Conservation (phyloP, 92 coral and sea anemone species). For the Umimayanthus chanpuru region DNA sequence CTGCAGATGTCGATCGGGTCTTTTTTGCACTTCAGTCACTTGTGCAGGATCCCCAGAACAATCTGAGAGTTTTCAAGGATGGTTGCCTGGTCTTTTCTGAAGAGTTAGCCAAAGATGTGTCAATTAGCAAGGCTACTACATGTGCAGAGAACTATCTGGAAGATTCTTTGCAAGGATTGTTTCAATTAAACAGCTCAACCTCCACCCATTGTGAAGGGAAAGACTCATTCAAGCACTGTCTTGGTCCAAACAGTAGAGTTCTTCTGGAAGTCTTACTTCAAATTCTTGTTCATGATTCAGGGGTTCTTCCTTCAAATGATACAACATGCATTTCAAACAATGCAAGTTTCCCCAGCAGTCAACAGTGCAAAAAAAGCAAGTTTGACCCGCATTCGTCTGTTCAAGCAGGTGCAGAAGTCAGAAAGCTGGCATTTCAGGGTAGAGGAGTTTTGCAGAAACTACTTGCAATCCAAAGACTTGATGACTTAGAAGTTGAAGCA, state of each 20-base stretch:
- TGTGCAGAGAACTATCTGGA: constrained; percentile 62
- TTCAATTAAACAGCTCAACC: not conserved
- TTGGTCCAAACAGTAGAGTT: constrained; percentile 51
- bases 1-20: constrained; percentile 67
- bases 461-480: constrained; percentile 74
- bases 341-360: constrained; percentile 10
- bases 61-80: constrained; percentile 82
- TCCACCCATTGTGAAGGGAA: not conserved
- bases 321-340: not conserved
- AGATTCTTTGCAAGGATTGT: constrained; percentile 36
- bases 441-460: constrained; percentile 81
- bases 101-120: constrained; percentile 55
- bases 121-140: constrained; percentile 1
- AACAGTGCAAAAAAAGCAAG: constrained; percentile 21
- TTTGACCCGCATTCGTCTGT: not conserved
- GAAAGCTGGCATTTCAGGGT: constrained; percentile 52
- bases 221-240: not conserved
- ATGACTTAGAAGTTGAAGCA: constrained; percentile 79
- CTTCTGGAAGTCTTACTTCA: constrained; percentile 70
- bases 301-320: not conserved
- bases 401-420: not conserved
- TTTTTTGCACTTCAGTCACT: constrained; percentile 78
- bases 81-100: constrained; percentile 77
- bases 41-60: constrained; percentile 88
- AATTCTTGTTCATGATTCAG: constrained; percentile 86